phyloP scores from a whole-genome alignment of 2,113 vertebrate genomes.

The Laticauda colubrina region DNA sequence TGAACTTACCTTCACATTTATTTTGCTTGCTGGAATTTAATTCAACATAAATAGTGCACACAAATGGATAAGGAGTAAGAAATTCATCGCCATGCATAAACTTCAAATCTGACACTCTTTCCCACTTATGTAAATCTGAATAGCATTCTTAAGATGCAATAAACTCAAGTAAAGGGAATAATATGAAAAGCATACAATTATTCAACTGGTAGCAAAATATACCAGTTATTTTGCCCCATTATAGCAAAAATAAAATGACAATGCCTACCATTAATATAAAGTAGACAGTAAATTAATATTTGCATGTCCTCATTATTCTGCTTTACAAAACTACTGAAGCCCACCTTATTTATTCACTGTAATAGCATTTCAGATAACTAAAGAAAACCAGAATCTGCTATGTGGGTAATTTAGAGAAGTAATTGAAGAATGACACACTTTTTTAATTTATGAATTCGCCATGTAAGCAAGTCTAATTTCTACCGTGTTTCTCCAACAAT shows the following conservation, averaged over 20 bases:
- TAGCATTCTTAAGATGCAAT: background rate
- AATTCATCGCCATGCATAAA: conserved; percentile 11
- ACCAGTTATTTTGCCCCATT: background rate
- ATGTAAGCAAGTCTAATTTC: background rate
- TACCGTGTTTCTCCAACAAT: no score
- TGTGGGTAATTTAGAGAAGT: background rate
- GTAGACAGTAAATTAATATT: background rate
- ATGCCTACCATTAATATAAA: background rate
- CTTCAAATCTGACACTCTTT: conserved; percentile 27
- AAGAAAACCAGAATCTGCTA: background rate
- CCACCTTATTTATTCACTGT: background rate
- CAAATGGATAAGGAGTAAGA: conserved; percentile 31
- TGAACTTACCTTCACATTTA: conserved; percentile 12
- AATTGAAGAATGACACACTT: background rate
- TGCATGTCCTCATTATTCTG: background rate
- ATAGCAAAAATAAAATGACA: background rate
- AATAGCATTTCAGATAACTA: background rate
- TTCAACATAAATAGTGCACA: conserved; percentile 29
- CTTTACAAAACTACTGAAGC: background rate
- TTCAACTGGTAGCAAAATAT: background rate
- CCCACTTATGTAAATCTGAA: conserved; percentile 35
- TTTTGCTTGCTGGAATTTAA: conserved; percentile 17
- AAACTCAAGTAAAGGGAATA: background rate
- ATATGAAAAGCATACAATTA: background rate
- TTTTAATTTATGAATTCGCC: background rate